phyloP scores from a whole-genome alignment of 2,888 invertebrate species.

The Sesamia inferens region DNA sequence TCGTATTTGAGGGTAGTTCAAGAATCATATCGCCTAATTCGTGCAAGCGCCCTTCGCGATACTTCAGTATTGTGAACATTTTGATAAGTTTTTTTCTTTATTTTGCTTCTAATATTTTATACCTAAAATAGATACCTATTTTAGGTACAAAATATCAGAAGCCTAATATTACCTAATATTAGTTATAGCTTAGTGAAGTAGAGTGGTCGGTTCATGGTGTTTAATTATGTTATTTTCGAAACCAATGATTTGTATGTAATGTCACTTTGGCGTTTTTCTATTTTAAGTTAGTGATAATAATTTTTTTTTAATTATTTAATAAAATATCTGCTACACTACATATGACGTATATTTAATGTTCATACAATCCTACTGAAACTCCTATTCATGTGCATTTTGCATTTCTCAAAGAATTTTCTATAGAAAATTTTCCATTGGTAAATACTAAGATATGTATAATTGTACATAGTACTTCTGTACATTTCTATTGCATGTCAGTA shows the following conservation, averaged over 20 bases:
- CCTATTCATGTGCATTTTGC: neutral
- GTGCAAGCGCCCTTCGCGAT: neutral
- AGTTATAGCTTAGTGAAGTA: neutral
- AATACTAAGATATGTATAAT: too few species aligned
- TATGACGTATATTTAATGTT: neutral
- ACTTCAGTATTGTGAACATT: neutral
- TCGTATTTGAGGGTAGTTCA: neutral
- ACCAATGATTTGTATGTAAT: too few species aligned
- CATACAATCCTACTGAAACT: neutral
- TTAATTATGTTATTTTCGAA: too few species aligned
- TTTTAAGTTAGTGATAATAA: too few species aligned
- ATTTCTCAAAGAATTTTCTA: neutral
- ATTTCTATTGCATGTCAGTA: constrained; percentile 10
- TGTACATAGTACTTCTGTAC: constrained; percentile 28
- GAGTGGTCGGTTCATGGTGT: too few species aligned
- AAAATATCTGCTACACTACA: too few species aligned
- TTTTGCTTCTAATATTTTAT: neutral
- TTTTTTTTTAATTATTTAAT: too few species aligned
- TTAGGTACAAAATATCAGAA: too few species aligned
- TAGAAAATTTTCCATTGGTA: too few species aligned
- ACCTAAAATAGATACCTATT: neutral
- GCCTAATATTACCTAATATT: too few species aligned
- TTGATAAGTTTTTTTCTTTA: neutral
- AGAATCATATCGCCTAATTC: neutral
- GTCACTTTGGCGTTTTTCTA: too few species aligned